phyloP scores from a whole-genome alignment of 1,140 invertebrate species.

The Stegodyphus mimosarum region DNA sequence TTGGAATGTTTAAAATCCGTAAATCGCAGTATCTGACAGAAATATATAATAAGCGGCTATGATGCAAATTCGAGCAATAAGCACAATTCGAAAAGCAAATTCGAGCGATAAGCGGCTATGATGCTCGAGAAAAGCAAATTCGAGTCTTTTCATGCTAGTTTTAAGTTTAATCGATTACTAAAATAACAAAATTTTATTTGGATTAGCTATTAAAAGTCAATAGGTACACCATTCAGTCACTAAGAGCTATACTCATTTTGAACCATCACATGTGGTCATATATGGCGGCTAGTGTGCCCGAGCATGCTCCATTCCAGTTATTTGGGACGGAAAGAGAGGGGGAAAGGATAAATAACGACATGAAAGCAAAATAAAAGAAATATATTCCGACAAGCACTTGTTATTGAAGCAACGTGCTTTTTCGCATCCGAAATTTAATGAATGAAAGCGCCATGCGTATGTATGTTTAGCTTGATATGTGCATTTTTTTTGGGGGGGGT shows the following conservation, averaged over 20 bases:
- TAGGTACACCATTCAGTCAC: no score
- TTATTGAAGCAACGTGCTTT: slow-evolving; percentile 39
- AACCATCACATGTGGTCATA: not conserved
- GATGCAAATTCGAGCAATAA: no score
- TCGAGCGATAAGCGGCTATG: no score
- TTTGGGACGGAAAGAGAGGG: not conserved
- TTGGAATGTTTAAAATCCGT: no score
- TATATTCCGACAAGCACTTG: slow-evolving; percentile 8
- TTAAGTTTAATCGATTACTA: not conserved
- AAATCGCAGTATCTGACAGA: no score
- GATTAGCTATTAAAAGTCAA: not conserved
- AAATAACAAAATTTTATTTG: not conserved
- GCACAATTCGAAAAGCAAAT: no score
- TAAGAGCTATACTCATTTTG: no score
- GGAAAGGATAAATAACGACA: no score
- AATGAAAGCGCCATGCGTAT: slow-evolving; percentile 26
- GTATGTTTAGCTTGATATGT: not conserved
- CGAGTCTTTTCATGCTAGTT: no score
- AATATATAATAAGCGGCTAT: no score
- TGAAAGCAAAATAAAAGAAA: no score
- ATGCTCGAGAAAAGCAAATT: no score
- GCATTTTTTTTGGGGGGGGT: not conserved
- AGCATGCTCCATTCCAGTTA: not conserved
- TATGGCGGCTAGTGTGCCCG: not conserved
- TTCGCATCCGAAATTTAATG: slow-evolving; percentile 37